A percentile compares a stretch with the other conserved stretches of the same genome.
These are phyloP conservation scores for Synanceia verrucosa DNA, from an alignment of 2,797 vertebrate species.

Conservation along the genomic window DNA sequence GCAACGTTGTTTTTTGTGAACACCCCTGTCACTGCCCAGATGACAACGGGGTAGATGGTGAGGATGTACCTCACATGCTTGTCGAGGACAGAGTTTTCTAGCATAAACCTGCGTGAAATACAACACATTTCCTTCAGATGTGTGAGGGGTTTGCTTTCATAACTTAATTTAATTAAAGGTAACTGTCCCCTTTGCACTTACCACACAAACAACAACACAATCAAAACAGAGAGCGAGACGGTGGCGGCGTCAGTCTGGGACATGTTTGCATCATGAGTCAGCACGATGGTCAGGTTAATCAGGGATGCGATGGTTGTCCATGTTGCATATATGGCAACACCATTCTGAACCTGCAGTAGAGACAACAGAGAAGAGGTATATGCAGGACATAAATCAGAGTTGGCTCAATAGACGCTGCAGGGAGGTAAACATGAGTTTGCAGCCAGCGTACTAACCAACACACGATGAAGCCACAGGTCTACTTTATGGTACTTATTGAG, in stretches of 20 bases:
- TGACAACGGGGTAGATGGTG: constrained; percentile 81
- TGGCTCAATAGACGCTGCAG: neutral
- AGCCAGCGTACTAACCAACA: constrained; percentile 75
- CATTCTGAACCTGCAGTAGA: constrained; percentile 83
- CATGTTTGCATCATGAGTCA: constrained; percentile 75
- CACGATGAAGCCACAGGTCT: constrained; percentile 85
- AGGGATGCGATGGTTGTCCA: constrained; percentile 87
- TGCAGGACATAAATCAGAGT: neutral
- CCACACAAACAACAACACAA: constrained; percentile 64
- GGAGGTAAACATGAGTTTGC: neutral
- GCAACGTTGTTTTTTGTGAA: constrained; percentile 55
- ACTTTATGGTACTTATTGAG: constrained; percentile 79
- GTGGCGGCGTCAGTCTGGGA: constrained; percentile 61
- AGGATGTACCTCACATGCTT: constrained; percentile 83
- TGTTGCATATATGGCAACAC: constrained; percentile 81
- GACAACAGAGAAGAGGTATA: neutral
- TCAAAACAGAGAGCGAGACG: constrained; percentile 62
- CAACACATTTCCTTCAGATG: neutral
- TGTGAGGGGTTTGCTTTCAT: no score
- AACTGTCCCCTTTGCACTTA: constrained; percentile 33
- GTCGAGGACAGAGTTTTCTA: constrained; percentile 84
- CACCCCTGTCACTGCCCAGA: constrained; percentile 78
- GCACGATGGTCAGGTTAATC: constrained; percentile 82
- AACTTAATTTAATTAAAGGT: neutral
- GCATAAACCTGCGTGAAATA: constrained; percentile 74